A percentile compares a stretch with the other conserved stretches of the same genome.
Evolutionary conservation across 2,888 invertebrate species (phyloP).

Genomic region (Erebia epiphron): DNA sequence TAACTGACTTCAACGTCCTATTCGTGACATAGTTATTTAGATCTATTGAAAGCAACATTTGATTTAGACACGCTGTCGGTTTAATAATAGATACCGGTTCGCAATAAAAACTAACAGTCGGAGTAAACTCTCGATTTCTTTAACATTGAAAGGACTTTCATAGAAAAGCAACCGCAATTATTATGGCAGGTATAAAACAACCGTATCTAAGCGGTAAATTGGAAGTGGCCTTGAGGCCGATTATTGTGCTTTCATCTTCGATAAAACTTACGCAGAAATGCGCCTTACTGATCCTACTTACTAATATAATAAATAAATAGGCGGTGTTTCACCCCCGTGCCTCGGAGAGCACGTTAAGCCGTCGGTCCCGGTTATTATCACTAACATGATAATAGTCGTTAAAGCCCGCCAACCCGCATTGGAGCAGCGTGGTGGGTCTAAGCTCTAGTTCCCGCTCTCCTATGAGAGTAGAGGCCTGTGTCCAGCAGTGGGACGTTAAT

Average conservation of each 20-base stretch:
- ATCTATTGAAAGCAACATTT: background rate
- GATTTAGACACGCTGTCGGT: constrained; percentile 6
- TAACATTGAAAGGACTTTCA: constrained; percentile 25
- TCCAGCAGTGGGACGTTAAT: no score
- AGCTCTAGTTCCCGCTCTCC: no score
- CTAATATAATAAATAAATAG: no score
- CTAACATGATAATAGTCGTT: no score
- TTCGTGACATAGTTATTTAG: no score
- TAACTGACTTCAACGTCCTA: no score
- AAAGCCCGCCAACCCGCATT: no score
- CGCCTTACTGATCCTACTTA: background rate
- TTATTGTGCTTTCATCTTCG: constrained; percentile 26
- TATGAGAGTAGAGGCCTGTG: no score
- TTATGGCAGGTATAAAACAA: constrained; percentile 10
- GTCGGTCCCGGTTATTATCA: no score
- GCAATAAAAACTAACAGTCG: constrained; percentile 9
- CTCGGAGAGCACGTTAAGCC: no score
- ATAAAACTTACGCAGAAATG: background rate
- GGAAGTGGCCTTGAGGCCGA: constrained; percentile 11
- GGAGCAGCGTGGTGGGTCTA: no score
- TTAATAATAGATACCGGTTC: background rate
- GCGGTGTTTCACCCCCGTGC: no score
- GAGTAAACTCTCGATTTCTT: constrained; percentile 21
- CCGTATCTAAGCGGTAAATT: constrained; percentile 18
- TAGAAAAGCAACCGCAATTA: constrained; percentile 15